Percentiles rank a stretch among this genome's conserved stretches.
Evolutionary conservation across 2,888 invertebrate genomes (phyloP).

Genomic region (Torymus auratus): DNA sequence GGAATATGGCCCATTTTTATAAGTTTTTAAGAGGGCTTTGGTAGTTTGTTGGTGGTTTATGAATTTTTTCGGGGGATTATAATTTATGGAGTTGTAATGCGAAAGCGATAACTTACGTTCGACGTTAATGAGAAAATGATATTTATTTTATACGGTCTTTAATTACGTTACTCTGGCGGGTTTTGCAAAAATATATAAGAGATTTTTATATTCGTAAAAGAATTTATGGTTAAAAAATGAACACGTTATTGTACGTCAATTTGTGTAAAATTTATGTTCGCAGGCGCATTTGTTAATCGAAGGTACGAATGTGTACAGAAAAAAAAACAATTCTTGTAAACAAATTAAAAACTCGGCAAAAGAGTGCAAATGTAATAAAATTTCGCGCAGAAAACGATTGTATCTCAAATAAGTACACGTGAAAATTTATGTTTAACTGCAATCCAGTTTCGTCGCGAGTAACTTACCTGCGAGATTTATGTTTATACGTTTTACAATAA

Average conservation of each 20-base stretch:
- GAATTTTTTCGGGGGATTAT: neutral
- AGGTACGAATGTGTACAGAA: neutral
- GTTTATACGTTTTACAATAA: no score
- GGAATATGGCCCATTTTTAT: neutral
- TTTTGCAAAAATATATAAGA: slow-evolving; percentile 5
- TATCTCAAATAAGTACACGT: no score
- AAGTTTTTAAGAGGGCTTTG: neutral
- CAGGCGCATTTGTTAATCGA: no score
- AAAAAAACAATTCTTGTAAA: neutral
- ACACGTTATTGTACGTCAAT: no score
- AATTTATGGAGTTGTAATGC: neutral
- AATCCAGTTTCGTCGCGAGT: no score
- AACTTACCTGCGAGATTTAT: no score
- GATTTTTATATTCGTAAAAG: slow-evolving; percentile 2
- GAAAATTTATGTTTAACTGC: no score
- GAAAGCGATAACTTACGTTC: neutral
- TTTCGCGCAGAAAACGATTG: no score
- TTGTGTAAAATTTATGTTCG: no score
- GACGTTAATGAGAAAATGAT: slow-evolving; percentile 13
- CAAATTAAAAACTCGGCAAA: neutral
- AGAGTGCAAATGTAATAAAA: no score
- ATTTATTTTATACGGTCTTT: slow-evolving; percentile 2
- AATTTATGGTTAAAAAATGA: no score
- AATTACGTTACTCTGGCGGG: neutral
- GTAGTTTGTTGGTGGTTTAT: neutral